phyloP scores from a whole-genome alignment of 2,113 vertebrate genomes.

The Otus sunia region DNA sequence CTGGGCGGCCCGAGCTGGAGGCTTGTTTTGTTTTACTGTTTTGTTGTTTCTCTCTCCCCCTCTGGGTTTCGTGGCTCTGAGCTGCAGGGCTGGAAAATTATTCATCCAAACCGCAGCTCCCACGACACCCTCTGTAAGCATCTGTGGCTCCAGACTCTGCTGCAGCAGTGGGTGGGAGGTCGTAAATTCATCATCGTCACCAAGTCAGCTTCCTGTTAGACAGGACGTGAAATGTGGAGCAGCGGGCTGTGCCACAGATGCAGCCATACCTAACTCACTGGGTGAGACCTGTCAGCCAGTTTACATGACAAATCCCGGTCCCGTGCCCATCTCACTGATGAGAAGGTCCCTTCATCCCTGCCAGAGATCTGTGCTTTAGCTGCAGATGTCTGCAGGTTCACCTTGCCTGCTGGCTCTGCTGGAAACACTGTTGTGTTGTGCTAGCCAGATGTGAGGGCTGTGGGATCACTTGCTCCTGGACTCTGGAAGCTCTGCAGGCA shows the following conservation, averaged over 20 bases:
- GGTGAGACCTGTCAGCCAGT: neutral
- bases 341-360: neutral
- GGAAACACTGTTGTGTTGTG: neutral
- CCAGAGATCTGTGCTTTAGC: neutral
- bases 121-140: conserved; percentile 24
- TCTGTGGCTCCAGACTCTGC: neutral
- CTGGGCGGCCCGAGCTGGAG: neutral
- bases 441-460: neutral
- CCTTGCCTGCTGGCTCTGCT: neutral
- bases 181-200: neutral
- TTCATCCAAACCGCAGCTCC: conserved; percentile 46
- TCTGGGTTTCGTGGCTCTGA: conserved; percentile 24
- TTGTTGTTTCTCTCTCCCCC: conserved; percentile 42
- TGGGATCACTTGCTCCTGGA: neutral
- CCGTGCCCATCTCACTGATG: neutral
- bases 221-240: neutral
- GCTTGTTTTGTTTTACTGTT: conserved; percentile 42
- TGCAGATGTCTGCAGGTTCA: neutral
- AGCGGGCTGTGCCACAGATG: neutral
- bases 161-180: conserved; percentile 32
- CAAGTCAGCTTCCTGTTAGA: neutral
- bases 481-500: neutral
- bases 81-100: conserved; percentile 57
- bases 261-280: fast-evolving
- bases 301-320: neutral